phyloP scores from a whole-genome alignment of 2,888 invertebrate genomes.

The Petrophora chlorosata region DNA sequence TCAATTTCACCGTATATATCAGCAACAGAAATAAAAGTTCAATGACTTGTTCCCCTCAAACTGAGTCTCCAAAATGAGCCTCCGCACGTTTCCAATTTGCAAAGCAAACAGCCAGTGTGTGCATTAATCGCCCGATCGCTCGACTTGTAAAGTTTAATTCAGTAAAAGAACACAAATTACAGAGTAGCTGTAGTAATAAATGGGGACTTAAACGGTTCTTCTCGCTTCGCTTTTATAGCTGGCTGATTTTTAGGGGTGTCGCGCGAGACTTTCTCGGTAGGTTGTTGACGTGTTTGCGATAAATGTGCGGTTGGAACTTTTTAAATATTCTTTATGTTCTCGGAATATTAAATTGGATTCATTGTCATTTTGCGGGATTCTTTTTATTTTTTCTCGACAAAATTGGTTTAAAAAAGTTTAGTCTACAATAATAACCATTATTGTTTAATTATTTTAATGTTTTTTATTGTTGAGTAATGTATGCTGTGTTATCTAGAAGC shows the following conservation, averaged over 20 bases:
- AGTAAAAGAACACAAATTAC: slow-evolving; percentile 45
- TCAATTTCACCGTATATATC: too few relatives aligned
- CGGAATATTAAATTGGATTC: background rate
- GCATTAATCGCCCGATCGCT: slow-evolving; percentile 34
- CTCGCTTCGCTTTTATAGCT: slow-evolving; percentile 48
- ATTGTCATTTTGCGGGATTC: background rate
- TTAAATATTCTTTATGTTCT: background rate
- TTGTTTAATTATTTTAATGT: too few relatives aligned
- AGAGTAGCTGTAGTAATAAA: slow-evolving; percentile 48
- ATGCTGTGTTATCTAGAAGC: too few relatives aligned
- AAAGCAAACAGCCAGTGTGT: slow-evolving; percentile 16
- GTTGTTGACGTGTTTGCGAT: background rate
- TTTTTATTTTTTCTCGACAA: background rate
- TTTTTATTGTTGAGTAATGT: too few relatives aligned
- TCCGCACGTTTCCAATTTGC: slow-evolving; percentile 27
- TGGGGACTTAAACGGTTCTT: slow-evolving; percentile 57
- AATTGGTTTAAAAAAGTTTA: too few relatives aligned
- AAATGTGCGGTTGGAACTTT: background rate
- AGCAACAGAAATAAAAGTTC: too few relatives aligned
- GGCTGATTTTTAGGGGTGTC: slow-evolving; percentile 45
- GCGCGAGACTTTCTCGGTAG: background rate
- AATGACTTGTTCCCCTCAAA: background rate
- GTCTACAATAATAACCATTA: too few relatives aligned
- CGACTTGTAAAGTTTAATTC: slow-evolving; percentile 30
- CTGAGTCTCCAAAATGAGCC: slow-evolving; percentile 6